phyloP scores from a whole-genome alignment of 2,797 vertebrate genomes.

The Sandelia bainsii region DNA sequence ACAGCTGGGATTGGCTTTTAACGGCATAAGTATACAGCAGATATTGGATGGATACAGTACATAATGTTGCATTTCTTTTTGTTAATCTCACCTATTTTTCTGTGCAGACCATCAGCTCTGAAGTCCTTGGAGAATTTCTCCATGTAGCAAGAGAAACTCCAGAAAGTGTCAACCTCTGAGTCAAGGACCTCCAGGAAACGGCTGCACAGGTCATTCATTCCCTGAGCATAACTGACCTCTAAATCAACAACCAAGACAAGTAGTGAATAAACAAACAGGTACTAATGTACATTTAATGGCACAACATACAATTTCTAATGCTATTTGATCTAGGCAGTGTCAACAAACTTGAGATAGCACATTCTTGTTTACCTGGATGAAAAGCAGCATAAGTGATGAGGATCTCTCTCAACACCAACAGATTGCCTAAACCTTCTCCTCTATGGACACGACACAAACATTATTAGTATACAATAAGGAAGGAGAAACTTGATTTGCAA shows the following conservation, averaged over 20 bases:
- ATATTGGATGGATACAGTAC: too few species aligned
- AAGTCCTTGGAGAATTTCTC: slow-evolving; percentile 87
- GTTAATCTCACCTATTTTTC: slow-evolving; percentile 84
- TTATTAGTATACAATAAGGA: neutral
- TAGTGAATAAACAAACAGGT: slow-evolving; percentile 11
- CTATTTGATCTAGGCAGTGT: neutral
- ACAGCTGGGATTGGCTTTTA: too few species aligned
- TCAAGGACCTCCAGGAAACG: slow-evolving; percentile 86
- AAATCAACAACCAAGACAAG: slow-evolving; percentile 28
- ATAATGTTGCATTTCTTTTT: too few species aligned
- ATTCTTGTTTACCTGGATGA: slow-evolving; percentile 79
- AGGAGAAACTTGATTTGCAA: slow-evolving; percentile 1
- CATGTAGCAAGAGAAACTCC: slow-evolving; percentile 88
- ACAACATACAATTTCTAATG: neutral
- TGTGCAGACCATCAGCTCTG: slow-evolving; percentile 83
- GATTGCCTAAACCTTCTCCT: slow-evolving; percentile 81
- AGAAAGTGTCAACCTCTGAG: slow-evolving; percentile 86
- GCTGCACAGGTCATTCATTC: slow-evolving; percentile 87
- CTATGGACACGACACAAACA: slow-evolving; percentile 63
- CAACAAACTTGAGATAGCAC: neutral
- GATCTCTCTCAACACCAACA: slow-evolving; percentile 84
- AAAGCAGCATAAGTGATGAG: slow-evolving; percentile 87
- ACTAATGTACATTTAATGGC: neutral
- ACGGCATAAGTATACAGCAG: too few species aligned
- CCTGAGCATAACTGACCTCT: slow-evolving; percentile 87